These are phyloP conservation scores for Lagorchestes hirsutus DNA, from an alignment of 2,797 vertebrate species.

Conservation along the genomic window DNA sequence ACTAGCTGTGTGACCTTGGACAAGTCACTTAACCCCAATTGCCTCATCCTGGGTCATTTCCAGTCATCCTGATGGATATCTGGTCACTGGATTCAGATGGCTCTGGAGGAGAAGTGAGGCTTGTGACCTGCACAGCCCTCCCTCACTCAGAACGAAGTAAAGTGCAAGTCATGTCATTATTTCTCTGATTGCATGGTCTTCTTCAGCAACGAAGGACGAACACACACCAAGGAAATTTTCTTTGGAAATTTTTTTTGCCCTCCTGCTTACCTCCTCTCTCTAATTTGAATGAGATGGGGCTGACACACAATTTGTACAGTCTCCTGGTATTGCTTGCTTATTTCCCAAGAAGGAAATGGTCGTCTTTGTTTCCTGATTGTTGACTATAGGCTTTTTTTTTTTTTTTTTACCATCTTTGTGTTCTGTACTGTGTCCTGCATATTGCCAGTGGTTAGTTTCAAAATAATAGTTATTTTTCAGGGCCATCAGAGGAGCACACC, in stretches of 20 bases:
- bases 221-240: too few species aligned
- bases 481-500: slow-evolving; percentile 4
- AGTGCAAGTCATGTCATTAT: too few species aligned
- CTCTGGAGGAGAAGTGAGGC: too few species aligned
- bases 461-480: slow-evolving; percentile 33
- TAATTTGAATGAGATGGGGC: slow-evolving; percentile 56
- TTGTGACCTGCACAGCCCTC: too few species aligned
- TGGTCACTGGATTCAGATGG: too few species aligned
- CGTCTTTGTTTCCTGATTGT: background rate
- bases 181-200: too few species aligned
- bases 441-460: background rate
- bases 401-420: slow-evolving; percentile 24
- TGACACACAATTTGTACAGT: slow-evolving; percentile 34
- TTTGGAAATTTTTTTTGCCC: background rate
- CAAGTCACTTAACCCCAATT: too few species aligned
- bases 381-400: slow-evolving; percentile 30
- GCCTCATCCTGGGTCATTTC: too few species aligned
- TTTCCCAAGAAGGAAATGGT: slow-evolving; percentile 54
- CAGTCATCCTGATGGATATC: too few species aligned
- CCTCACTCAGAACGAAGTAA: too few species aligned
- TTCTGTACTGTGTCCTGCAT: slow-evolving; percentile 36
- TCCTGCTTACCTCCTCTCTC: slow-evolving; percentile 39
- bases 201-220: too few species aligned
- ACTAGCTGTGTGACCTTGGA: too few species aligned
- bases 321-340: slow-evolving; percentile 19